Evolutionary conservation across 1,140 invertebrate genomes (phyloP).

Genomic region (Galendromus occidentalis): DNA sequence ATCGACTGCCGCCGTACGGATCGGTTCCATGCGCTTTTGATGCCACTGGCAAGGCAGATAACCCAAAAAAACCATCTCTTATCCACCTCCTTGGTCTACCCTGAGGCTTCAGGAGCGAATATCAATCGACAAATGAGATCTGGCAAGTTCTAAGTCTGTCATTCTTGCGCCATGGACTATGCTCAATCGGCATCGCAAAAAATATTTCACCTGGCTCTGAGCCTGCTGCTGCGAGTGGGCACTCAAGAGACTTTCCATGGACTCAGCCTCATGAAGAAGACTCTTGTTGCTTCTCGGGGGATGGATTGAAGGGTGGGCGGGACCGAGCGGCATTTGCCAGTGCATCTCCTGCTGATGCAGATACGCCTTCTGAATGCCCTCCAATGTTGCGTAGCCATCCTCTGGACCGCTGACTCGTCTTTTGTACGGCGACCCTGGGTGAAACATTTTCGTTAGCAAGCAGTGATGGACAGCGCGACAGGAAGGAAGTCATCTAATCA

Average conservation of each 20-base stretch:
- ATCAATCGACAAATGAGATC: too few relatives aligned
- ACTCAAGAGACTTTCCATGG: slow-evolving; percentile 12
- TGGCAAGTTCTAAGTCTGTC: too few relatives aligned
- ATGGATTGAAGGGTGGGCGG: slow-evolving; percentile 1
- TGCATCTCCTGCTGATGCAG: slow-evolving; percentile 9
- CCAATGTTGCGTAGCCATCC: neutral
- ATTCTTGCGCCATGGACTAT: too few relatives aligned
- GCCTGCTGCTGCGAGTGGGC: neutral
- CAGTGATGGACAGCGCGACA: neutral
- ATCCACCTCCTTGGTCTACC: too few relatives aligned
- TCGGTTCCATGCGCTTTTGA: too few relatives aligned
- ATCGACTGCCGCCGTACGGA: too few relatives aligned
- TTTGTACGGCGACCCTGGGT: neutral
- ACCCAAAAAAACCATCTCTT: too few relatives aligned
- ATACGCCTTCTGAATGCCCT: slow-evolving; percentile 8
- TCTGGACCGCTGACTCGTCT: neutral
- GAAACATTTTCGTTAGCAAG: neutral
- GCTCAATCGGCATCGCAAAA: too few relatives aligned
- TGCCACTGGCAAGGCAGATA: too few relatives aligned
- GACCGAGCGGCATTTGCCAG: neutral
- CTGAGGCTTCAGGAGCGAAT: too few relatives aligned
- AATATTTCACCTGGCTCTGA: neutral
- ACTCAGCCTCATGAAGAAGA: slow-evolving; percentile 10
- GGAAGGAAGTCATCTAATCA: too few relatives aligned
- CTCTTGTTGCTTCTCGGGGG: slow-evolving; percentile 3